Evolutionary conservation across 2,113 vertebrate species (phyloP).

Genomic region (Gymnogyps californianus): DNA sequence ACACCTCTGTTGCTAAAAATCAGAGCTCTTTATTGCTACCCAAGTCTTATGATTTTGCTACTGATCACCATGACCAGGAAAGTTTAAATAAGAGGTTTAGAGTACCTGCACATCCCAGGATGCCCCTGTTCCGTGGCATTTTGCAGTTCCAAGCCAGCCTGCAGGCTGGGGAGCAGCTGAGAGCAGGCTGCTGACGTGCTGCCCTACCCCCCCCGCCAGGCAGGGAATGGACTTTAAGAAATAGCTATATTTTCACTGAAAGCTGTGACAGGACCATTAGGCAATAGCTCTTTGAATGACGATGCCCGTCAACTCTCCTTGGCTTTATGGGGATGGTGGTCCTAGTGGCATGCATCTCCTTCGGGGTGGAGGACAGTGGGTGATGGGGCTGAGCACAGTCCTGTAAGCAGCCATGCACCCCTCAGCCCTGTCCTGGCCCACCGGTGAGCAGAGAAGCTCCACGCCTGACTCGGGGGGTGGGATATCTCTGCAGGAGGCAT

Average conservation of each 20-base stretch:
- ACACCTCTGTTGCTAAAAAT: background rate
- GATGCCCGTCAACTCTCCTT: background rate
- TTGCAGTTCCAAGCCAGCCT: accelerated
- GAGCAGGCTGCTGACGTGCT: background rate
- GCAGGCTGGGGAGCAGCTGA: background rate
- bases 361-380: background rate
- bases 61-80: background rate
- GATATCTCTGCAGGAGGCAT: background rate
- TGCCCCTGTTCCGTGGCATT: background rate
- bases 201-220: background rate
- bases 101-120: background rate
- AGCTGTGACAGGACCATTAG: background rate
- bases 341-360: background rate
- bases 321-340: background rate
- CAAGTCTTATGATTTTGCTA: background rate
- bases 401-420: background rate
- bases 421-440: background rate
- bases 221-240: background rate
- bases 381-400: background rate
- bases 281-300: background rate
- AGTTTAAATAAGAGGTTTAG: background rate
- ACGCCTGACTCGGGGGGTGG: background rate
- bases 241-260: background rate
- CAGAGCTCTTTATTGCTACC: background rate
- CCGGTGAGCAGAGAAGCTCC: background rate